A percentile compares a stretch with the other conserved stretches of the same genome.
Evolutionary conservation across 2,797 vertebrate genomes (phyloP).

Genomic region (Acestrorhynchus altus): DNA sequence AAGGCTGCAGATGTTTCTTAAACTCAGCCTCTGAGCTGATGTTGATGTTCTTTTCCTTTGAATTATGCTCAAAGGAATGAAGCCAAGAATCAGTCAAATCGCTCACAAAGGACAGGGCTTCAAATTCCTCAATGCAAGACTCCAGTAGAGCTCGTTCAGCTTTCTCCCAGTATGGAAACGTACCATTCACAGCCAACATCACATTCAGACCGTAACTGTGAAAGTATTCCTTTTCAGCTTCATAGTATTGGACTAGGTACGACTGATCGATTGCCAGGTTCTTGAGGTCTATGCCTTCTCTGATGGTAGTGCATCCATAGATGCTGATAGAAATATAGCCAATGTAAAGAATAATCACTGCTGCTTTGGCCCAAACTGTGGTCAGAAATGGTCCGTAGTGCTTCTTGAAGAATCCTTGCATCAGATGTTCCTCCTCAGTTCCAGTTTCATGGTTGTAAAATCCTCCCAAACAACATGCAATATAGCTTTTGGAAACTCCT

Average conservation of each 20-base stretch:
- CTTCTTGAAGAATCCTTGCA: conserved; percentile 73
- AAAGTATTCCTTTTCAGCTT: conserved; percentile 77
- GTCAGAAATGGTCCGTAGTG: conserved; percentile 79
- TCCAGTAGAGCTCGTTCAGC: conserved; percentile 63
- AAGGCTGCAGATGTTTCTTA: conserved; percentile 54
- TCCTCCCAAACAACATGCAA: conserved; percentile 71
- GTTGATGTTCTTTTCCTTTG: rapidly evolving
- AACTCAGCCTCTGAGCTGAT: conserved; percentile 68
- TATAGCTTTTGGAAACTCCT: conserved; percentile 59
- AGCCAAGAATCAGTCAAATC: conserved; percentile 80
- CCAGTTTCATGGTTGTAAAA: conserved; percentile 60
- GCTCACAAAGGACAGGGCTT: conserved; percentile 68
- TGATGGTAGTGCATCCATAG: conserved; percentile 75
- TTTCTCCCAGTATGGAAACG: conserved; percentile 78
- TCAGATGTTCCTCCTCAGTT: conserved; percentile 65
- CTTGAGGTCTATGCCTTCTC: conserved; percentile 82
- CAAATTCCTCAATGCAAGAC: conserved; percentile 72
- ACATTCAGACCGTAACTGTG: conserved; percentile 77
- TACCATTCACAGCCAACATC: conserved; percentile 80
- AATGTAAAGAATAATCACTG: conserved; percentile 72
- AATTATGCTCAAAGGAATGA: conserved; percentile 64
- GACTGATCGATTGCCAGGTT: conserved; percentile 83
- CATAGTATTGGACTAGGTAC: conserved; percentile 78
- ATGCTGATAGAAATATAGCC: conserved; percentile 75
- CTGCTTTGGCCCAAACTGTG: conserved; percentile 66